Conservation (phyloP, 2,113 vertebrate genomes). For the Dicaeum eximium region DNA sequence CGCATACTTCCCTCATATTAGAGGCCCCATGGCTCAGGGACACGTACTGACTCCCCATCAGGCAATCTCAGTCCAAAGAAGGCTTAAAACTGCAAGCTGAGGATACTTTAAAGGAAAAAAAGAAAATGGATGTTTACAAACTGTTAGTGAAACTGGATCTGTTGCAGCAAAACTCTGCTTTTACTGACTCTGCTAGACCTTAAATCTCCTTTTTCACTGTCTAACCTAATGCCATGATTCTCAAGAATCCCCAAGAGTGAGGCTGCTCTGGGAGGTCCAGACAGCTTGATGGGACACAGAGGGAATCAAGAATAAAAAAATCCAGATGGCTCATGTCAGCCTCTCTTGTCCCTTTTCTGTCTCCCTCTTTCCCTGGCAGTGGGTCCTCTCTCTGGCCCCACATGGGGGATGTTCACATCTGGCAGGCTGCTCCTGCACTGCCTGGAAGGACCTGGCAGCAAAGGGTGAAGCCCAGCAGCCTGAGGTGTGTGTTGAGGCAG, state of each 20-base stretch:
- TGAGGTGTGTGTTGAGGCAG: rapidly evolving
- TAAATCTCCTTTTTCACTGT: neutral
- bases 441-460: neutral
- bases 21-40: neutral
- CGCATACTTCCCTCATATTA: neutral
- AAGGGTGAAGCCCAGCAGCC: neutral
- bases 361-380: neutral
- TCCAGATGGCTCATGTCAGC: neutral
- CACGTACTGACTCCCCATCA: neutral
- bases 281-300: neutral
- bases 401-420: no score
- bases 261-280: neutral
- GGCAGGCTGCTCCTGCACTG: neutral
- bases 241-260: neutral
- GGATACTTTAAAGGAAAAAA: neutral
- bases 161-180: neutral
- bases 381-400: neutral
- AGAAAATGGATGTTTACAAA: neutral
- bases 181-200: neutral
- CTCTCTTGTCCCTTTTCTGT: neutral
- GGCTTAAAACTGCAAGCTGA: neutral
- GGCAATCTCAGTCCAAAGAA: neutral
- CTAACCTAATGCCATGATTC: neutral
- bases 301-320: neutral
- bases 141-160: neutral